A percentile compares a stretch with the other conserved stretches of the same genome.
phyloP scores from a whole-genome alignment of 2,113 vertebrate species.

The Oncorhynchus kisutch region DNA sequence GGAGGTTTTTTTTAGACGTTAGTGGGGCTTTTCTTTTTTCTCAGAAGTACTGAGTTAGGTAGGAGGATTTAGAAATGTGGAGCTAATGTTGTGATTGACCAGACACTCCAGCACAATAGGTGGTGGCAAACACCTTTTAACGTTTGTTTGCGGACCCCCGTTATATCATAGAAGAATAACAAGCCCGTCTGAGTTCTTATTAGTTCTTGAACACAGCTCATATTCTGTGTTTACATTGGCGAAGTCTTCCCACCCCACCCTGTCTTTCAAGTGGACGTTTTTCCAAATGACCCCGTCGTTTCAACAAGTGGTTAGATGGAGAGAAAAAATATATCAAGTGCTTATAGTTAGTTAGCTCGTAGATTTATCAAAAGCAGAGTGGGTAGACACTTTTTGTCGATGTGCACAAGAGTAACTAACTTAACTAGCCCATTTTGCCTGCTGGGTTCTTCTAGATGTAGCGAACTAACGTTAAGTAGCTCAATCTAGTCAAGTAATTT shows the following conservation, averaged over 20 bases:
- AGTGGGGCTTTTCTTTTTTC: no score
- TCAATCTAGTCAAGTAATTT: neutral
- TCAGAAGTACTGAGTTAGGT: no score
- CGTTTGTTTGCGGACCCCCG: no score
- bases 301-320: conserved; percentile 26
- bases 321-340: neutral
- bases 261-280: neutral
- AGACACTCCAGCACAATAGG: no score
- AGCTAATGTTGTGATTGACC: no score
- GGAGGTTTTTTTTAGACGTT: no score
- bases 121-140: no score
- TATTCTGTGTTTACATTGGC: neutral
- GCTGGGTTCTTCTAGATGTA: neutral
- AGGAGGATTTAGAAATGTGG: no score
- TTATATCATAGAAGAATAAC: no score
- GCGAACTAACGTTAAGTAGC: neutral
- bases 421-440: conserved; percentile 17
- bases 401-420: neutral
- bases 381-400: conserved; percentile 38
- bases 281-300: conserved; percentile 41
- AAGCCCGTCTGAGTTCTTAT: no score
- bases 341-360: conserved; percentile 5
- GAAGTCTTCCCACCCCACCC: neutral
- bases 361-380: conserved; percentile 17
- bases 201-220: neutral